Percentiles rank a stretch among this genome's conserved stretches.
Conservation (phyloP, 2,888 invertebrate genomes). For the Saturnia pavonia region DNA sequence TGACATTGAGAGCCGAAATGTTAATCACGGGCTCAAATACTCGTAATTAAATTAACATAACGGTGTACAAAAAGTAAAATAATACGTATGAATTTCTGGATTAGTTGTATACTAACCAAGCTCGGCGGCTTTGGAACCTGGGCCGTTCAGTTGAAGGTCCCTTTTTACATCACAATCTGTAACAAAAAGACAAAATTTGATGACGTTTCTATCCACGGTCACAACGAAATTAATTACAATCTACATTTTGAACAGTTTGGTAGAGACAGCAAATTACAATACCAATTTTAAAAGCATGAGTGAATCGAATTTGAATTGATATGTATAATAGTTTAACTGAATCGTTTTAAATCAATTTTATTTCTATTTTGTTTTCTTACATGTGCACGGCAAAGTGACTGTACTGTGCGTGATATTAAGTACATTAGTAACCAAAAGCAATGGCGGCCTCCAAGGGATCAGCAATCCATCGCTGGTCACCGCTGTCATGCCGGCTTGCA, state of each 20-base stretch:
- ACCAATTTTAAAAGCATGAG: not conserved
- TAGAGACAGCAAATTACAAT: not conserved
- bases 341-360: not conserved
- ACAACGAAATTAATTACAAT: not conserved
- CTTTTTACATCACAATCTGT: constrained; percentile 94
- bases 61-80: not conserved
- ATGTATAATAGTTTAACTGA: too few species aligned
- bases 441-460: too few species aligned
- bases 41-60: too few species aligned
- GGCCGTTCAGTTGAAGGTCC: constrained; percentile 90
- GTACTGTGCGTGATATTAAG: too few species aligned
- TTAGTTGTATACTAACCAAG: constrained; percentile 73
- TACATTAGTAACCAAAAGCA: too few species aligned
- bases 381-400: too few species aligned
- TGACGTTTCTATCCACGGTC: not conserved
- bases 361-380: not conserved
- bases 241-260: not conserved
- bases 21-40: too few species aligned
- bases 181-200: constrained; percentile 38
- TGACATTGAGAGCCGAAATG: too few species aligned
- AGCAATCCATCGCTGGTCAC: too few species aligned
- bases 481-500: too few species aligned
- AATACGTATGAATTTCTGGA: not conserved
- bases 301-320: not conserved
- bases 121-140: constrained; percentile 87